phyloP scores from a whole-genome alignment of 2,113 vertebrate genomes.

The Nasalis larvatus region DNA sequence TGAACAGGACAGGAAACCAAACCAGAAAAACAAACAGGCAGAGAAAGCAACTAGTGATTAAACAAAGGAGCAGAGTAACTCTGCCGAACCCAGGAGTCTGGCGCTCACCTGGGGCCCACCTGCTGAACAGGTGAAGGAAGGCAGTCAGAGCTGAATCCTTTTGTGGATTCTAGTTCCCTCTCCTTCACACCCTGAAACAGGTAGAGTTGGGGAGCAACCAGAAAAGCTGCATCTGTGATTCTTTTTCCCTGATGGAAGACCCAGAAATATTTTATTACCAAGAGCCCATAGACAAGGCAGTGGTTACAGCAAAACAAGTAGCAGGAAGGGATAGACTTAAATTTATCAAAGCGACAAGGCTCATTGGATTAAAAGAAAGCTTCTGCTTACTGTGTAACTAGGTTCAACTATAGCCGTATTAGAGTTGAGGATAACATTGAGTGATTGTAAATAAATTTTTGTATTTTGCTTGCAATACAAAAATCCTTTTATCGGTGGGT shows the following conservation, averaged over 20 bases:
- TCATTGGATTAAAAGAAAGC: neutral
- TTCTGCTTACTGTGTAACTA: neutral
- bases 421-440: neutral
- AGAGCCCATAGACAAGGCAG: neutral
- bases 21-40: conserved; percentile 74
- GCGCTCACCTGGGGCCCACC: conserved; percentile 67
- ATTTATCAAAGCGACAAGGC: neutral
- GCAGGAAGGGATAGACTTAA: neutral
- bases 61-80: conserved; percentile 50
- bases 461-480: neutral
- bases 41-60: conserved; percentile 72
- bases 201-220: neutral
- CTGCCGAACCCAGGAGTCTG: conserved; percentile 24
- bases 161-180: conserved; percentile 14
- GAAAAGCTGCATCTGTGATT: neutral
- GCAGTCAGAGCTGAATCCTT: neutral
- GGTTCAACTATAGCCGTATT: neutral
- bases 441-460: neutral
- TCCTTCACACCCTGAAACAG: conserved; percentile 33
- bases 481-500: neutral
- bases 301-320: neutral
- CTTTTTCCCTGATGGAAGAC: neutral
- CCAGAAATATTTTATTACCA: conserved; percentile 1
- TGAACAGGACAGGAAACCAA: conserved; percentile 73
- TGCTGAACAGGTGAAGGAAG: conserved; percentile 43